Evolutionary conservation across 1,140 invertebrate species (phyloP), one percentile per base, ranked within the genome.

Genomic region (Papilio dardanus): DNA sequence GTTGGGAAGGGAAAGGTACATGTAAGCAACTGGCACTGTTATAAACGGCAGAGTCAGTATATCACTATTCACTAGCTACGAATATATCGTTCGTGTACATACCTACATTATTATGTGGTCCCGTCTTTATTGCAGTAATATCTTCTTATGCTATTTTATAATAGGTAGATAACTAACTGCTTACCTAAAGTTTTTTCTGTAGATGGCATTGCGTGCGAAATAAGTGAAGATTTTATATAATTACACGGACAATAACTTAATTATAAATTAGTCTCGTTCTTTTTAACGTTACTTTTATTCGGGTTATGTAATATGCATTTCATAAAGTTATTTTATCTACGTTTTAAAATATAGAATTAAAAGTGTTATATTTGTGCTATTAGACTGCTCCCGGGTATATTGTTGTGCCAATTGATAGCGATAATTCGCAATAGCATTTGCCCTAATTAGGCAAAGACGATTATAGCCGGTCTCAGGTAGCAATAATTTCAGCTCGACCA

Each of bases 361-460:
- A 37, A 5, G 4, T 46, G 16, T 46, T 19, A 46, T 19, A n/a
- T 46, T 42, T 40, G 7, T 42, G 21, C 3, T 69, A 69, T 73
- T n/a, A 50, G 35, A 68, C 69, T 19, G 33, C 31, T 46, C 30
- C 21, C 19, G 24, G 31, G n/a, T 28, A 68, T 76, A 35, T 77
- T 65, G 67, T 75, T 30, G 46, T 76, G 75, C 76, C 84, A 89
- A 86, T 91, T 86, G 84, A 68, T 85, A 74, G 84, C 81, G 83
- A 86, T 90, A 87, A 88, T 87, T 86, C 77, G 85, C 85, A 81
- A 89, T 87, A 88, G 82, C 77, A 77, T 69, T 79, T 78, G 75
- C 21, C 77, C 75, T 90, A 90, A 90, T 90, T 83, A 91, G 84
- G 79, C 75, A 83, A 85, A 83, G 81, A 78, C 79, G 79, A 90